phyloP scores from a whole-genome alignment of 1,140 invertebrate species.

The Drosophila ohnishii region DNA sequence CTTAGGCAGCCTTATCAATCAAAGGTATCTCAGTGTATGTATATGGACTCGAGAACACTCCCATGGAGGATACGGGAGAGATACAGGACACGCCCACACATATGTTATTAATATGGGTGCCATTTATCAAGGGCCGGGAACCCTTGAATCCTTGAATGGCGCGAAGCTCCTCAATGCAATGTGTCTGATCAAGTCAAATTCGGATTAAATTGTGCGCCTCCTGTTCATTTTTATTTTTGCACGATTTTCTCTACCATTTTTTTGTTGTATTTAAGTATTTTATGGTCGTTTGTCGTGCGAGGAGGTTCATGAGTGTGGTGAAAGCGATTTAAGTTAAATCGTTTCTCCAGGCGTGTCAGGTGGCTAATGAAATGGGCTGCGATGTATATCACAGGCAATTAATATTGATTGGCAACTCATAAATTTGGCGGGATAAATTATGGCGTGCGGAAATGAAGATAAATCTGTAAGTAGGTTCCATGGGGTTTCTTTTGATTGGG shows the following conservation, averaged over 20 bases:
- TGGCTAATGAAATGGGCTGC: slow-evolving; percentile 40
- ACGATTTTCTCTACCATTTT: not conserved
- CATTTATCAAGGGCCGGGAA: slow-evolving; percentile 56
- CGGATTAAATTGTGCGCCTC: slow-evolving; percentile 48
- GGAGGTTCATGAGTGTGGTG: slow-evolving; percentile 23
- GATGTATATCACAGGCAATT: slow-evolving; percentile 37
- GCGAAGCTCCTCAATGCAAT: slow-evolving; percentile 50
- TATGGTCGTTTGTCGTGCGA: slow-evolving; percentile 37
- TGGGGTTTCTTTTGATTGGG: slow-evolving; percentile 1
- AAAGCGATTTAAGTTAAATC: slow-evolving; percentile 53
- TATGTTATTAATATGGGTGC: slow-evolving; percentile 76
- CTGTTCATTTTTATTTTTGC: slow-evolving; percentile 5
- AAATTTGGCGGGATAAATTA: slow-evolving; percentile 39
- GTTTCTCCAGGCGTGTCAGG: slow-evolving; percentile 25
- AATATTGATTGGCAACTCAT: slow-evolving; percentile 54
- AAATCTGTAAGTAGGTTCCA: slow-evolving; percentile 3
- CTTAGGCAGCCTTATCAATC: slow-evolving; percentile 80
- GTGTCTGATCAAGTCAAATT: slow-evolving; percentile 55
- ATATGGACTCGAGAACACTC: slow-evolving; percentile 18
- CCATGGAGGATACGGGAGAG: slow-evolving; percentile 8
- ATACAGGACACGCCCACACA: slow-evolving; percentile 44
- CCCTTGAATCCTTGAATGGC: slow-evolving; percentile 24
- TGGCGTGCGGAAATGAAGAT: slow-evolving; percentile 27
- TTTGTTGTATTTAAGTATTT: slow-evolving; percentile 24
- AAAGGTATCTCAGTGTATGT: slow-evolving; percentile 59